Conservation (phyloP, 2,113 vertebrate genomes). For the Hemicordylus capensis region DNA sequence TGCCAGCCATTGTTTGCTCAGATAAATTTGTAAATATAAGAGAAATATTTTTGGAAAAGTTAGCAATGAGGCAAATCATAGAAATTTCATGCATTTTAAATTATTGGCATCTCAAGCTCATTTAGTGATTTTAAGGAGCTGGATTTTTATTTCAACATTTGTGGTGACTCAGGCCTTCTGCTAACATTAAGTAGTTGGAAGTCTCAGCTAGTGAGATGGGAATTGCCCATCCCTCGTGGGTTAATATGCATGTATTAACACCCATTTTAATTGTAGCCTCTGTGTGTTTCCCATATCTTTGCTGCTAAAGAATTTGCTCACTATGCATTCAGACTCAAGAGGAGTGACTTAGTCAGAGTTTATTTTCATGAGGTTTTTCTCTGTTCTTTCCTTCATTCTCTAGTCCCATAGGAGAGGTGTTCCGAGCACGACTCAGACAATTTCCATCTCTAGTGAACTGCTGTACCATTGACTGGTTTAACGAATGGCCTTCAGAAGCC, state of each 20-base stretch:
- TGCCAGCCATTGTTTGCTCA: background rate
- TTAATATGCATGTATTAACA: background rate
- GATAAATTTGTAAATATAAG: background rate
- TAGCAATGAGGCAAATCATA: background rate
- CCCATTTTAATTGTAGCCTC: no score
- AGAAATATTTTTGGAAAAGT: background rate
- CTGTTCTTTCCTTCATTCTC: constrained; percentile 4
- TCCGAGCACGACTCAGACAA: constrained; percentile 87
- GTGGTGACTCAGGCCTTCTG: background rate
- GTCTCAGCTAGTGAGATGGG: background rate
- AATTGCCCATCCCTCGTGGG: background rate
- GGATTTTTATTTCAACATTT: background rate
- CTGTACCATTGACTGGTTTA: constrained; percentile 96
- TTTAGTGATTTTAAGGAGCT: background rate
- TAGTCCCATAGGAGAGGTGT: constrained; percentile 90
- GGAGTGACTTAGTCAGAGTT: background rate
- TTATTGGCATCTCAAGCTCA: background rate
- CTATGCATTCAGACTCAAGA: background rate
- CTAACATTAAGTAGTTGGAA: background rate
- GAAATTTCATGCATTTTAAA: background rate
- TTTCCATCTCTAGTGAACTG: constrained; percentile 93
- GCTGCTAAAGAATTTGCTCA: background rate
- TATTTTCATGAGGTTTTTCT: background rate
- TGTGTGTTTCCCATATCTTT: background rate
- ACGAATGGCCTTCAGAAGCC: constrained; percentile 89